Conservation (phyloP, 1,140 invertebrate species). For the Ephestia elutella region DNA sequence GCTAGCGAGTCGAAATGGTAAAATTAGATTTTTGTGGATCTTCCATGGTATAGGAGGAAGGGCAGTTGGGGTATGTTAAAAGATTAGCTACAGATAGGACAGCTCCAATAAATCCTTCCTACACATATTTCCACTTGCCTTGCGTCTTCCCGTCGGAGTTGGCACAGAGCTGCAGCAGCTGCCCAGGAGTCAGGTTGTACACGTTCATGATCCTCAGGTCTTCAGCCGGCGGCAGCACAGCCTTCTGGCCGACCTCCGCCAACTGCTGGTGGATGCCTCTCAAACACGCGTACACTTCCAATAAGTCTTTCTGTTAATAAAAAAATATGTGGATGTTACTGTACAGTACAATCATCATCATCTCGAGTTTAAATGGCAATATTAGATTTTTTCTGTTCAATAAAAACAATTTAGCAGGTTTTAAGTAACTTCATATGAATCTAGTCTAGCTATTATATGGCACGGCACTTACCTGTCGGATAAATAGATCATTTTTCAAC, state of each 20-base stretch:
- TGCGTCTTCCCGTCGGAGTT: constrained; percentile 9
- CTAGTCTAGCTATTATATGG: not conserved
- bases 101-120: too few species aligned
- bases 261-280: constrained; percentile 41
- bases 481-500: constrained; percentile 44
- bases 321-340: too few species aligned
- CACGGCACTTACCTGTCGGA: constrained; percentile 38
- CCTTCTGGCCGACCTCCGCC: constrained; percentile 37
- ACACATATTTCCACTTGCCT: not conserved
- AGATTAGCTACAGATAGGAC: too few species aligned
- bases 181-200: constrained; percentile 43
- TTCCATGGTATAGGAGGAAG: too few species aligned
- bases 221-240: constrained; percentile 32
- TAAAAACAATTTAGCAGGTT: too few species aligned
- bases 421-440: not conserved
- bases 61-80: too few species aligned
- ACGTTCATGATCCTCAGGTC: constrained; percentile 56
- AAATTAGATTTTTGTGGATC: too few species aligned
- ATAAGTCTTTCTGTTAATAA: constrained; percentile 33
- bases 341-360: not conserved
- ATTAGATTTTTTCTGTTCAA: too few species aligned
- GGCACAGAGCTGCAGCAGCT: constrained; percentile 49
- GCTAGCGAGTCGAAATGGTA: too few species aligned
- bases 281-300: constrained; percentile 46
- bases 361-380: too few species aligned